A percentile compares a stretch with the other conserved stretches of the same genome.
Evolutionary conservation across 2,888 invertebrate genomes (phyloP).

Genomic region (Luperina nickerlii): DNA sequence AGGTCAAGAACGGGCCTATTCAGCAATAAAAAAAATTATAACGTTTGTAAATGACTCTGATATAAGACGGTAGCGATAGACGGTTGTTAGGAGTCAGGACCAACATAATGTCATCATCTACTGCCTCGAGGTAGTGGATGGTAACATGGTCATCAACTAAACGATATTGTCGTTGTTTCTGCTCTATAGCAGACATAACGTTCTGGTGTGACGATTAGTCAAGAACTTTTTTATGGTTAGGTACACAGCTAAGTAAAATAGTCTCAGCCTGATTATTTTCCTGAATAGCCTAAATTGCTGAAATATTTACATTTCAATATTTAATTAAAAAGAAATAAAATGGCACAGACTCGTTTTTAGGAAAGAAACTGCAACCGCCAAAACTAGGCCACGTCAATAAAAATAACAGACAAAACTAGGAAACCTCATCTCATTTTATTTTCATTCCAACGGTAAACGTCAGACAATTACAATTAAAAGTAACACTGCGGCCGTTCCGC

Average conservation of each 20-base stretch:
- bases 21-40: too few relatives aligned
- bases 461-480: slow-evolving; percentile 33
- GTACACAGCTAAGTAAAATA: slow-evolving; percentile 4
- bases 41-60: neutral
- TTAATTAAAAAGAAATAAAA: slow-evolving; percentile 38
- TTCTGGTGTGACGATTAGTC: neutral
- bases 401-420: slow-evolving; percentile 31
- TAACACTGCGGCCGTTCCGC: slow-evolving; percentile 27
- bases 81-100: too few relatives aligned
- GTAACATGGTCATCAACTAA: neutral
- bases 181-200: neutral
- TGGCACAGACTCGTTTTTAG: slow-evolving; percentile 23
- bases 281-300: neutral
- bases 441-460: slow-evolving; percentile 10
- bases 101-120: neutral
- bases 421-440: slow-evolving; percentile 26
- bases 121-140: neutral
- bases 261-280: neutral
- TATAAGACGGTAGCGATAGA: too few relatives aligned
- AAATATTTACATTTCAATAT: slow-evolving; percentile 9
- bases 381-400: slow-evolving; percentile 40
- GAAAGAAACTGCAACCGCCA: slow-evolving; percentile 27
- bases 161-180: neutral
- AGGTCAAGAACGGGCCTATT: too few relatives aligned
- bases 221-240: neutral